Evolutionary conservation across 2,797 vertebrate genomes (phyloP).

Genomic region (Sternotherus odoratus): DNA sequence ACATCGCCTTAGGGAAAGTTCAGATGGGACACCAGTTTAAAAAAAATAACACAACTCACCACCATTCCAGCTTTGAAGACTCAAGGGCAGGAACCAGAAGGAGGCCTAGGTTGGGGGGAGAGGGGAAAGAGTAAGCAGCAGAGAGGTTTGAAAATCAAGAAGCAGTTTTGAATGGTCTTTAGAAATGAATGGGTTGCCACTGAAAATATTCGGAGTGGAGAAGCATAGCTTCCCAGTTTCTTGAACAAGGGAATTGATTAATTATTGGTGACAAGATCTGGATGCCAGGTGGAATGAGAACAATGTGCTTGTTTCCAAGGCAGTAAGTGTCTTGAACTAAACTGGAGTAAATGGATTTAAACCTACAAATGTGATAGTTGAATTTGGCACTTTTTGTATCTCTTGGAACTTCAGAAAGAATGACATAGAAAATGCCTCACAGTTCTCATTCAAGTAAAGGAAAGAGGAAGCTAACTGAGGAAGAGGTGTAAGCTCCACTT

Average conservation of each 20-base stretch:
- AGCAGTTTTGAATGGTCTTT: neutral
- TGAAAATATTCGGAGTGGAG: neutral
- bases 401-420: neutral
- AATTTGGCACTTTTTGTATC: neutral
- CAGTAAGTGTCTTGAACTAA: neutral
- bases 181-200: rapidly evolving
- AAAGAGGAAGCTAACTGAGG: neutral
- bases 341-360: neutral
- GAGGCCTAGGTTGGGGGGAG: neutral
- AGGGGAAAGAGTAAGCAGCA: neutral
- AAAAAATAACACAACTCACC: neutral
- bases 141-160: neutral
- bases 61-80: neutral
- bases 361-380: neutral
- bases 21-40: neutral
- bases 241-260: neutral
- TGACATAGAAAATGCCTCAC: neutral
- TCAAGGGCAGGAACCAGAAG: neutral
- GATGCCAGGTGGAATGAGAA: neutral
- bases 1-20: neutral
- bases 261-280: neutral
- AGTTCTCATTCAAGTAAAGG: neutral
- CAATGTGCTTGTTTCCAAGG: neutral
- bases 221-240: neutral
- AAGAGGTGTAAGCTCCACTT: neutral